Percentiles rank a stretch among this genome's conserved stretches.
Conservation (phyloP, 2,797 vertebrate species). For the Notoglanidium macrostoma region DNA sequence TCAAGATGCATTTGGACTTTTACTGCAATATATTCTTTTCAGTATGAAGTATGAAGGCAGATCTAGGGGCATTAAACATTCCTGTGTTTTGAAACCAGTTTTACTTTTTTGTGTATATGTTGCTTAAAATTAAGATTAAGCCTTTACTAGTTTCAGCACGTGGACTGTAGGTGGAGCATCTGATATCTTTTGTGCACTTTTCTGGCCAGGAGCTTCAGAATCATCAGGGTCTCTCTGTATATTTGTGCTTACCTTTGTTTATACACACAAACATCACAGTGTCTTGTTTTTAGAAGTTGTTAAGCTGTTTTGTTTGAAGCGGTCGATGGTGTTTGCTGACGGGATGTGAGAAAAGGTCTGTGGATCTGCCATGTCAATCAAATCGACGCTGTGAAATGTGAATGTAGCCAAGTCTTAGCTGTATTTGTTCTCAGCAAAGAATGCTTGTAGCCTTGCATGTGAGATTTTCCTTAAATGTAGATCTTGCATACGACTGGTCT, state of each 20-base stretch:
- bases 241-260: not conserved
- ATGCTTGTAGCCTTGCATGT: not conserved
- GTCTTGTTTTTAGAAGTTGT: not conserved
- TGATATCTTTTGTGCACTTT: not conserved
- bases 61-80: no score
- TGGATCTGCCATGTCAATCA: not conserved
- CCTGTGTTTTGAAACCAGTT: not conserved
- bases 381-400: not conserved
- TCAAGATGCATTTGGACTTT: not conserved
- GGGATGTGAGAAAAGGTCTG: not conserved
- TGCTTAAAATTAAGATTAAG: not conserved
- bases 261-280: no score
- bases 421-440: no score
- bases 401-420: not conserved
- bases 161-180: not conserved
- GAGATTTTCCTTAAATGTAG: not conserved
- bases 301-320: not conserved
- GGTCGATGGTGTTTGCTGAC: not conserved
- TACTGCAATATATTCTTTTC: not conserved
- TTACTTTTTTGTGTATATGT: not conserved
- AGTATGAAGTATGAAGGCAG: not conserved
- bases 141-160: not conserved
- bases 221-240: not conserved
- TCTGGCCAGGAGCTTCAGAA: not conserved
- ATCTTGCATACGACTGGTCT: not conserved